Evolutionary conservation across 2,888 invertebrate genomes (phyloP).

Genomic region (Phytoseiulus persimilis): DNA sequence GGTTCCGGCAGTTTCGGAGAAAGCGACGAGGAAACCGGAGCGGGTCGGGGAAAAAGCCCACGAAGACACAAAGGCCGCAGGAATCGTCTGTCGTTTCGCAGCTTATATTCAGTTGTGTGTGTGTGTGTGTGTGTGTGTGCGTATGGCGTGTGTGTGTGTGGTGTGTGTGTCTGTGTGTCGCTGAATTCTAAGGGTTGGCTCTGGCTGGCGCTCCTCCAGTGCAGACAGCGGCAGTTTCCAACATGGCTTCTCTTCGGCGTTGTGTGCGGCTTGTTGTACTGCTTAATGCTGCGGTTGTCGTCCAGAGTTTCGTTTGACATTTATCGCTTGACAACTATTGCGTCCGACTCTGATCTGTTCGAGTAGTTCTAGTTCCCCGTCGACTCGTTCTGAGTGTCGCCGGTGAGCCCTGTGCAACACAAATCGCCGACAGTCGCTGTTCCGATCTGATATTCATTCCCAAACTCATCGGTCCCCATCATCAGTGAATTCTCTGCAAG

Average conservation of each 20-base stretch:
- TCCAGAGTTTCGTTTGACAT: neutral
- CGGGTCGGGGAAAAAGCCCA: neutral
- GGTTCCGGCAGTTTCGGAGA: neutral
- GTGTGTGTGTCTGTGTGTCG: neutral
- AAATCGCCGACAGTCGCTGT: neutral
- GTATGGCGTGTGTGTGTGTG: neutral
- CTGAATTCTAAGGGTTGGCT: neutral
- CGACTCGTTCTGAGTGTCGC: neutral
- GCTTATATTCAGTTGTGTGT: neutral
- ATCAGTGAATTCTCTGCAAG: neutral
- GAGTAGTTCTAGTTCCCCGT: neutral
- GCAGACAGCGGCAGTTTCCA: neutral
- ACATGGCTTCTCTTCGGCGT: slow-evolving; percentile 5
- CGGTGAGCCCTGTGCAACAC: neutral
- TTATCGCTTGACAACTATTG: neutral
- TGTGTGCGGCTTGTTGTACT: slow-evolving; percentile 5
- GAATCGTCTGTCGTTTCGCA: neutral
- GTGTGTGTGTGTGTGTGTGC: neutral
- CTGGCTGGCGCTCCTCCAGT: slow-evolving; percentile 5
- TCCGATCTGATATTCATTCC: neutral
- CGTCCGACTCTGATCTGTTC: neutral
- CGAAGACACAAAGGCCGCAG: neutral
- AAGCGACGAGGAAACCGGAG: neutral
- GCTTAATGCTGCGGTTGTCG: slow-evolving; percentile 5
- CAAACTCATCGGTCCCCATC: neutral